Percentiles rank a stretch among this genome's conserved stretches.
These are phyloP conservation scores for Coptotermes formosanus DNA, from an alignment of 1,140 invertebrate species.

Conservation along the genomic window DNA sequence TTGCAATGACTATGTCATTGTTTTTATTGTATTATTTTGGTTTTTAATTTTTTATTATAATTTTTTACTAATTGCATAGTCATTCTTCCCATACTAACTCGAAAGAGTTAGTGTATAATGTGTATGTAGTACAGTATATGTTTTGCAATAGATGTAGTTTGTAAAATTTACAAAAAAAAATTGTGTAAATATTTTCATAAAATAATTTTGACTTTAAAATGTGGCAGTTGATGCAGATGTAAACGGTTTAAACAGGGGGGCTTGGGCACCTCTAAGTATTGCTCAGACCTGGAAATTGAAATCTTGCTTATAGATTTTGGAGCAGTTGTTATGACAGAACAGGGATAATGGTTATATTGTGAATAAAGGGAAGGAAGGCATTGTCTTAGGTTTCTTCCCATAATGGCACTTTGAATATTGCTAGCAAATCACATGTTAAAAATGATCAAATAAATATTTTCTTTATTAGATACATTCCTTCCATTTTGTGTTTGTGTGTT, in stretches of 20 bases:
- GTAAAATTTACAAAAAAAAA: neutral
- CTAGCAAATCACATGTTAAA: neutral
- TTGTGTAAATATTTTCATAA: neutral
- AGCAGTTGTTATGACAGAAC: neutral
- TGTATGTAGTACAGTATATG: neutral
- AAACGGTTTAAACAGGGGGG: neutral
- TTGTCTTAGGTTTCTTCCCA: neutral
- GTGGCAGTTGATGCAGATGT: neutral
- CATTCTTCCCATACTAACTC: slow-evolving; percentile 11
- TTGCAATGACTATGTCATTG: slow-evolving; percentile 23
- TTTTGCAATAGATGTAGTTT: neutral
- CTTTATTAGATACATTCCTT: slow-evolving; percentile 17
- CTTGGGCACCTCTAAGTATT: neutral
- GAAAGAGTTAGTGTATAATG: neutral
- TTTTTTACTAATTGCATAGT: neutral
- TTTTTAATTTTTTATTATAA: slow-evolving; percentile 8
- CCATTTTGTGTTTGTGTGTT: neutral
- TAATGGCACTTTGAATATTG: neutral
- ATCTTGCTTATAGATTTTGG: neutral
- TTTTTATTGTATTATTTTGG: slow-evolving; percentile 24
- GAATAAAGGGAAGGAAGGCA: too few relatives aligned
- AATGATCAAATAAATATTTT: slow-evolving; percentile 13
- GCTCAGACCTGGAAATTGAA: neutral
- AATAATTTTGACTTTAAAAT: neutral
- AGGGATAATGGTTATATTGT: neutral